These are phyloP conservation scores for Cosmia pyralina DNA, from an alignment of 2,888 invertebrate genomes.

Conservation along the genomic window DNA sequence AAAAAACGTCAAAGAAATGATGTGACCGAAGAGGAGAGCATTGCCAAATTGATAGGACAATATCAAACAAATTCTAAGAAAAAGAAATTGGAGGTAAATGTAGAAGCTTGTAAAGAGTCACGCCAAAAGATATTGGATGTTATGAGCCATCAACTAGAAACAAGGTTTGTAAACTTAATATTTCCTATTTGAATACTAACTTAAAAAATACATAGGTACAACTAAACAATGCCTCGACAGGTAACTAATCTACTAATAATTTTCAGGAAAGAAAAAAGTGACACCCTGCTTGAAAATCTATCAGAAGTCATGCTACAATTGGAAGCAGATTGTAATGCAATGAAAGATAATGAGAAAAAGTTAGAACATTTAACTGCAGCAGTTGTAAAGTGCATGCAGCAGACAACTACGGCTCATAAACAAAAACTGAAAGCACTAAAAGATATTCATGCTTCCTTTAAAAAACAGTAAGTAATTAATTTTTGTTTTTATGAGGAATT, in stretches of 20 bases:
- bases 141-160: constrained; percentile 77
- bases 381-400: constrained; percentile 82
- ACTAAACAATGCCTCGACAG: not conserved
- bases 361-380: constrained; percentile 79
- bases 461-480: constrained; percentile 75
- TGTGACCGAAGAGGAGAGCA: constrained; percentile 72
- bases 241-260: not conserved
- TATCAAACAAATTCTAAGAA: constrained; percentile 75
- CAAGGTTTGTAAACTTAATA: constrained; percentile 71
- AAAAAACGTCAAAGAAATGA: constrained; percentile 72
- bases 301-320: constrained; percentile 75
- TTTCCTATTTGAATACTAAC: not conserved
- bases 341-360: constrained; percentile 85
- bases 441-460: constrained; percentile 77
- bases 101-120: constrained; percentile 74
- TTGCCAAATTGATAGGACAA: constrained; percentile 72
- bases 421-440: constrained; percentile 79
- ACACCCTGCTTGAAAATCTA: constrained; percentile 75
- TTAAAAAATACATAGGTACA: not conserved
- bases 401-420: constrained; percentile 78
- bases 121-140: constrained; percentile 80
- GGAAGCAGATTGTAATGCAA: constrained; percentile 78
- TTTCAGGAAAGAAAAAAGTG: constrained; percentile 78
- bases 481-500: not conserved
- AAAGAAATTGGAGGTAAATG: constrained; percentile 72